phyloP scores from a whole-genome alignment of 2,113 vertebrate genomes.

The Hippoglossus stenolepis region DNA sequence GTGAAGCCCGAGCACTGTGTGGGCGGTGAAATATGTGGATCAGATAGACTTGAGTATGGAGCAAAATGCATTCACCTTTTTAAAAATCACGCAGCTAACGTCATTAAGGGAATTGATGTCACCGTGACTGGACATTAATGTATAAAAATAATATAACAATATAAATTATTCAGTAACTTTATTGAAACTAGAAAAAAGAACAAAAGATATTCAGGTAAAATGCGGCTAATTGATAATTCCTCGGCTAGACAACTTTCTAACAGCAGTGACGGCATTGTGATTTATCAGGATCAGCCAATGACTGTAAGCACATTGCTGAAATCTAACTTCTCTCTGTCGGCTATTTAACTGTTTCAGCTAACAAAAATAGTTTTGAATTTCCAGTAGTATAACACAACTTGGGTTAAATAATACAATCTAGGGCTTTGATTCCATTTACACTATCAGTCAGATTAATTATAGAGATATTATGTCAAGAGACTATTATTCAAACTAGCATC shows the following conservation, averaged over 20 bases:
- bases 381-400: not conserved
- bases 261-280: constrained; percentile 21
- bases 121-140: not conserved
- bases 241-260: constrained; percentile 12
- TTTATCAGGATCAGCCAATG: constrained; percentile 34
- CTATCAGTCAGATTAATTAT: not conserved
- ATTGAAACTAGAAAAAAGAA: not conserved
- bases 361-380: not conserved
- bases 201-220: not conserved
- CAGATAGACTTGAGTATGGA: constrained; percentile 22
- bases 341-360: constrained; percentile 11
- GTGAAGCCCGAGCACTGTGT: constrained; percentile 5
- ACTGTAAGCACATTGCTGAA: constrained; percentile 6
- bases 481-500: no score
- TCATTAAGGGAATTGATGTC: constrained; percentile 10
- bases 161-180: not conserved
- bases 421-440: not conserved
- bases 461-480: no score
- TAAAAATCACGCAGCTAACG: not conserved
- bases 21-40: constrained; percentile 46
- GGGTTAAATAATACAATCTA: no score
- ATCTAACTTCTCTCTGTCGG: no score
- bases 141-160: not conserved
- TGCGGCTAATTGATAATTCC: not conserved
- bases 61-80: constrained; percentile 18